A percentile compares a stretch with the other conserved stretches of the same genome.
phyloP scores from a whole-genome alignment of 2,113 vertebrate genomes.

The Gobiocypris rarus region DNA sequence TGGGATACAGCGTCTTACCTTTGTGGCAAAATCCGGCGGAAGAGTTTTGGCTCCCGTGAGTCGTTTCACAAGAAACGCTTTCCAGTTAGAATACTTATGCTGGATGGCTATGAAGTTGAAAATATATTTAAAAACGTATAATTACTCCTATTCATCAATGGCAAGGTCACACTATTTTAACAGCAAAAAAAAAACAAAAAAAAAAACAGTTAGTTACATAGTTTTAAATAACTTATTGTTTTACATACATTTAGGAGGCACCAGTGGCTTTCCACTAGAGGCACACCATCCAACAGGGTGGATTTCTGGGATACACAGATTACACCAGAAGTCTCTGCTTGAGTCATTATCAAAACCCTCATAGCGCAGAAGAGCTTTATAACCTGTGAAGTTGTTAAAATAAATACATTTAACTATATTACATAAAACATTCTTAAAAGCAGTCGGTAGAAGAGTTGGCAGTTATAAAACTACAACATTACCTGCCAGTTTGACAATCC shows the following conservation, averaged over 20 bases:
- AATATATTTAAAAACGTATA: neutral
- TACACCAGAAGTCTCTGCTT: constrained; percentile 96
- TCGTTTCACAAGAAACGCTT: constrained; percentile 96
- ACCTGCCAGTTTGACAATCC: constrained; percentile 93
- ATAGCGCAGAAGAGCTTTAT: constrained; percentile 92
- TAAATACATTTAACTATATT: neutral
- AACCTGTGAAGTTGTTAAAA: constrained; percentile 76
- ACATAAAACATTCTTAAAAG: neutral
- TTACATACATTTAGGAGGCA: constrained; percentile 91
- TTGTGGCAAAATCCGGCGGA: constrained; percentile 92
- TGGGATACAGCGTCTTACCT: constrained; percentile 75
- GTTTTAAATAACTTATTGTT: constrained; percentile 49
- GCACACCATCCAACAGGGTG: constrained; percentile 98
- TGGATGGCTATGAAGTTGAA: constrained; percentile 84
- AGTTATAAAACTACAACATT: constrained; percentile 25
- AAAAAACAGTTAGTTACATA: neutral
- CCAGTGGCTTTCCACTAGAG: constrained; percentile 92
- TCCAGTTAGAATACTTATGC: constrained; percentile 99
- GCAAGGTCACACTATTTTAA: neutral
- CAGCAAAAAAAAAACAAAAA: neutral
- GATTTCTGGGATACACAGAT: constrained; percentile 90
- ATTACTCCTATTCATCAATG: neutral
- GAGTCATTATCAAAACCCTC: constrained; percentile 96
- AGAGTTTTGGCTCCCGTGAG: constrained; percentile 99
- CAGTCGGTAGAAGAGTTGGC: too few relatives aligned